These are phyloP conservation scores for Rhabdomys pumilio DNA, from an alignment of 2,797 vertebrate genomes.

Conservation along the genomic window DNA sequence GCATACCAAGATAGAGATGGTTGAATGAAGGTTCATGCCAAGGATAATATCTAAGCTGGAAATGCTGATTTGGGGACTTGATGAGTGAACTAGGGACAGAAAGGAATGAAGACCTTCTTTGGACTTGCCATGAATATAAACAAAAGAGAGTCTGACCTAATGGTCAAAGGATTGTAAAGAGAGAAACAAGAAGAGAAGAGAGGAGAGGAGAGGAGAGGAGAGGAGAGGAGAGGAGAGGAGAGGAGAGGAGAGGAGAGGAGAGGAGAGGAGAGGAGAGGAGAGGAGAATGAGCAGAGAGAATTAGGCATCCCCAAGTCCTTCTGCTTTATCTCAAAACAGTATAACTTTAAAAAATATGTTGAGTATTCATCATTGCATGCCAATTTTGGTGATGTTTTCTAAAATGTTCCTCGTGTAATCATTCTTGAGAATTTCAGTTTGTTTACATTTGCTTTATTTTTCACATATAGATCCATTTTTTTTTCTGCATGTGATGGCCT, in stretches of 20 bases:
- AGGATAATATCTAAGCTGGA: not conserved
- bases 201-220: too few relatives aligned
- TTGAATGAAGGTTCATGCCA: not conserved
- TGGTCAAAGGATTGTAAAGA: not conserved
- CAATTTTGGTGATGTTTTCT: not conserved
- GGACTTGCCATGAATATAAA: not conserved
- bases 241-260: not conserved
- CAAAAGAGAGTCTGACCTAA: not conserved
- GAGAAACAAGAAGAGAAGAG: not conserved
- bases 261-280: not conserved
- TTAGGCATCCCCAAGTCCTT: not conserved
- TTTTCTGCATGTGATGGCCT: constrained; percentile 22
- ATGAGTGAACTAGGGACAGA: not conserved
- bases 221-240: not conserved
- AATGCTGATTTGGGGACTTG: not conserved
- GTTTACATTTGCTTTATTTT: constrained; percentile 26
- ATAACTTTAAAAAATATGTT: not conserved
- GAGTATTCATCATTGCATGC: not conserved
- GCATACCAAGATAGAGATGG: not conserved
- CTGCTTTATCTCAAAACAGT: not conserved
- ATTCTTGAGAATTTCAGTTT: constrained; percentile 27
- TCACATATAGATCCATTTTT: constrained; percentile 32
- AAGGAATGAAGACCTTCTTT: not conserved
- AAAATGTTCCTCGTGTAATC: not conserved
- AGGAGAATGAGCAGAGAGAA: not conserved